phyloP scores from a whole-genome alignment of 2,113 vertebrate genomes.

The Cyanoderma ruficeps region DNA sequence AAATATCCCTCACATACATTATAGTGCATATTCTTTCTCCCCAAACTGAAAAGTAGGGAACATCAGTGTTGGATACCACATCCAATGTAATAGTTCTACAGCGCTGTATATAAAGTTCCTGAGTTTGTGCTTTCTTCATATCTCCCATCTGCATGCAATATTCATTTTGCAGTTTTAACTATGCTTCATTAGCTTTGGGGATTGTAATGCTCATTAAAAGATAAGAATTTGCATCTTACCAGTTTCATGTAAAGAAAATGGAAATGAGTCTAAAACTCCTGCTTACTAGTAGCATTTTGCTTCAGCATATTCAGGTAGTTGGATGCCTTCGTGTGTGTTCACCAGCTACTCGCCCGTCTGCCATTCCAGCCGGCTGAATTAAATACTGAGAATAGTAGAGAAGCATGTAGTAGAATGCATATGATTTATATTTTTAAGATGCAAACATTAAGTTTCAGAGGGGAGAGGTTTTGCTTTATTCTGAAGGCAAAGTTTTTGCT shows the following conservation, averaged over 20 bases:
- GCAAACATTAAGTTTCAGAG: background rate
- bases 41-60: background rate
- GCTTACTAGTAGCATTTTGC: background rate
- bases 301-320: background rate
- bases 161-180: constrained; percentile 30
- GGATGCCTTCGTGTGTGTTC: background rate
- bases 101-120: background rate
- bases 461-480: background rate
- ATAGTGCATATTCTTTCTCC: background rate
- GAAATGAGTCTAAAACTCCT: background rate
- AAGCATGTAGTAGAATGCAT: background rate
- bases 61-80: background rate
- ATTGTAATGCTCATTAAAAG: constrained; percentile 23
- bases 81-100: background rate
- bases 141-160: constrained; percentile 54
- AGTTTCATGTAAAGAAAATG: constrained; percentile 12
- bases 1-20: background rate
- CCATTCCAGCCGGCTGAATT: background rate
- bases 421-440: background rate
- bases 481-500: constrained; percentile 40
- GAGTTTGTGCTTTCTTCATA: constrained; percentile 20
- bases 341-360: background rate
- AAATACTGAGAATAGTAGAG: background rate
- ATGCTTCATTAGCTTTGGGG: constrained; percentile 34
- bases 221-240: constrained; percentile 11